Evolutionary conservation across 2,888 invertebrate genomes (phyloP).

Genomic region (Drosophila atripex): DNA sequence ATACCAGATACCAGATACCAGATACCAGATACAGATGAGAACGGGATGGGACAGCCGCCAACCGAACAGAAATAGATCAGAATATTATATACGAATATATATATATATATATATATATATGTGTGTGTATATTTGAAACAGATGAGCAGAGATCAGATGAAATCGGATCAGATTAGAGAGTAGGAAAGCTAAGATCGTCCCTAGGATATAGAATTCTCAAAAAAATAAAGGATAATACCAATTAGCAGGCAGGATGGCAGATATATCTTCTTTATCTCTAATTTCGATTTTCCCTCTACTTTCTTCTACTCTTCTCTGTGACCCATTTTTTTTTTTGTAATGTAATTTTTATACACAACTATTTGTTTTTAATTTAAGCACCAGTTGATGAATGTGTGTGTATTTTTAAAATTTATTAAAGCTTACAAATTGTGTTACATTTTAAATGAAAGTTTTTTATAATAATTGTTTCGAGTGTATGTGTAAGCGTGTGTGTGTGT

Average conservation of each 20-base stretch:
- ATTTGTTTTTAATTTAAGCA: not conserved
- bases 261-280: constrained; percentile 23
- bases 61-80: constrained; percentile 5
- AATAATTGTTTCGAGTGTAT: constrained; percentile 41
- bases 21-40: constrained; percentile 15
- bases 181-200: constrained; percentile 41
- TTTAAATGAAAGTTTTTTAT: constrained; percentile 54
- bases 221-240: constrained; percentile 7
- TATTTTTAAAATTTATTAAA: constrained; percentile 3
- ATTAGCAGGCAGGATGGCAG: not conserved
- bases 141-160: constrained; percentile 29
- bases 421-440: constrained; percentile 56
- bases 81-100: not conserved
- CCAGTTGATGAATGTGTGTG: constrained; percentile 13
- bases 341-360: not conserved
- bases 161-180: constrained; percentile 16
- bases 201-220: constrained; percentile 29
- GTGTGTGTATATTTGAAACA: too few relatives aligned
- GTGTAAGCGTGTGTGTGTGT: constrained; percentile 1
- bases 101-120: too few relatives aligned
- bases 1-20: constrained; percentile 20
- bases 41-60: constrained; percentile 1
- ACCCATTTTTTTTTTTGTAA: not conserved
- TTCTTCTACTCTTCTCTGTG: not conserved
- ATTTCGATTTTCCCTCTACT: not conserved